Base-by-base conservation (phyloP, 1,140 invertebrate species). In the Drosophila equinoxialis region DNA sequence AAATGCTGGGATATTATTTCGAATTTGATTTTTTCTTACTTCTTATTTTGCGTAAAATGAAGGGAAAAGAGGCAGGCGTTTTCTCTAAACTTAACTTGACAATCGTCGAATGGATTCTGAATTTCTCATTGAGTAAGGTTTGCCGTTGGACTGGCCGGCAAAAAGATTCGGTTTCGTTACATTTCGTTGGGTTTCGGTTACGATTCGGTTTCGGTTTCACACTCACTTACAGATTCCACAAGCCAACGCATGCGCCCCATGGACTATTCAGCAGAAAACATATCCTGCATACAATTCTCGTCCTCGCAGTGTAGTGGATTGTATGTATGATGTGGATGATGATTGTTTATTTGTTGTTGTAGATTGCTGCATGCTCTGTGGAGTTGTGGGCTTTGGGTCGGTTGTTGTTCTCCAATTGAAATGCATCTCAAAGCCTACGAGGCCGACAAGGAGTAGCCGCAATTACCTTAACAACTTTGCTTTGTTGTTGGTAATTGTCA, bases 41-140 rank as follows among this genome's bases (percentile, higher is more conserved):
- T 90, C 79, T 67, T 74, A 70, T 70, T 85, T 58, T 54, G 71
- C 76, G 71, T 74, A 77, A 85, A 90, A 90, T 82, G 81, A 73
- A 51, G 45, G 79, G 70, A 83, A 90, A 86, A 82, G 45, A 51
- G 45, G 45, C 45, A 51, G 81, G 81, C 81, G 68, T 80, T 66
- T 66, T 77, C 69, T 77, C 66, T 77, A 90, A 59, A 90, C 77
- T 82, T 81, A 90, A 86, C 86, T 80, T 90, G 77, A 90, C 82
- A 90, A 77, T 85, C 74, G 86, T 82, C 86, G 74, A 86, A 90
- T 82, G 86, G 79, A 83, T 90, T 90, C 86, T 90, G 86, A 90
- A 80, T 86, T 90, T 90, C 81, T 77, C 82, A 86, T 90, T 90
- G 86, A 83, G 86, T 75, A 90, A 90, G 86, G 86, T 86, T 90